These are phyloP conservation scores for Hydropsyche betteni DNA, from an alignment of 2,888 invertebrate species.

Conservation along the genomic window DNA sequence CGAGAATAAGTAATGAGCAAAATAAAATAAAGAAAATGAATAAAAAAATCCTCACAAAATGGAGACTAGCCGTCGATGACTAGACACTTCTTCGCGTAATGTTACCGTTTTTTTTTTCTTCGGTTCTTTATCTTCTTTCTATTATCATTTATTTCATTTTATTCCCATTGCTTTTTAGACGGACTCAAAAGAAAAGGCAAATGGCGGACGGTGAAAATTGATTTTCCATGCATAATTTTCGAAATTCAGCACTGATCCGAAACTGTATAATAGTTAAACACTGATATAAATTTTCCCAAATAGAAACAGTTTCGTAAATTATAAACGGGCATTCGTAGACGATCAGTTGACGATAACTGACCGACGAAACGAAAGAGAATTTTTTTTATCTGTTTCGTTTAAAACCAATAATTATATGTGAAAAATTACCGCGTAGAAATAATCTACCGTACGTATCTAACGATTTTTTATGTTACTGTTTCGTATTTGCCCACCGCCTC, in stretches of 20 bases:
- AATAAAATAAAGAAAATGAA: conserved; percentile 13
- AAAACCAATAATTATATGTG: conserved; percentile 32
- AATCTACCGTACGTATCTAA: conserved; percentile 27
- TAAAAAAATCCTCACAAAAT: conserved; percentile 32
- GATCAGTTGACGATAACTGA: not conserved
- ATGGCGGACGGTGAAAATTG: not conserved
- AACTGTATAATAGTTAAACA: too few species aligned
- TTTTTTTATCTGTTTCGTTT: conserved; percentile 23
- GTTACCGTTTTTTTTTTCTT: conserved; percentile 19
- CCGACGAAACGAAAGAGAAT: conserved; percentile 10
- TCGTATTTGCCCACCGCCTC: conserved; percentile 21
- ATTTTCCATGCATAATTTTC: conserved; percentile 7
- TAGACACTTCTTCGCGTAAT: conserved; percentile 26
- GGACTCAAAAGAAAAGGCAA: not conserved
- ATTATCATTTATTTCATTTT: conserved; percentile 3
- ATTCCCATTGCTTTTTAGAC: not conserved
- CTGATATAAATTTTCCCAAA: too few species aligned
- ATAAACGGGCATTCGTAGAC: not conserved
- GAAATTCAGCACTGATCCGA: too few species aligned
- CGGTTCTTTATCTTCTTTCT: not conserved
- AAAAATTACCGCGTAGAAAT: conserved; percentile 32
- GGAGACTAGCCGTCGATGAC: conserved; percentile 32
- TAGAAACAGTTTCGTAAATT: too few species aligned
- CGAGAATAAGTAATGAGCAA: not conserved
- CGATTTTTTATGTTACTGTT: conserved; percentile 14